phyloP scores from a whole-genome alignment of 2,113 vertebrate species.

The Gila orcuttii region DNA sequence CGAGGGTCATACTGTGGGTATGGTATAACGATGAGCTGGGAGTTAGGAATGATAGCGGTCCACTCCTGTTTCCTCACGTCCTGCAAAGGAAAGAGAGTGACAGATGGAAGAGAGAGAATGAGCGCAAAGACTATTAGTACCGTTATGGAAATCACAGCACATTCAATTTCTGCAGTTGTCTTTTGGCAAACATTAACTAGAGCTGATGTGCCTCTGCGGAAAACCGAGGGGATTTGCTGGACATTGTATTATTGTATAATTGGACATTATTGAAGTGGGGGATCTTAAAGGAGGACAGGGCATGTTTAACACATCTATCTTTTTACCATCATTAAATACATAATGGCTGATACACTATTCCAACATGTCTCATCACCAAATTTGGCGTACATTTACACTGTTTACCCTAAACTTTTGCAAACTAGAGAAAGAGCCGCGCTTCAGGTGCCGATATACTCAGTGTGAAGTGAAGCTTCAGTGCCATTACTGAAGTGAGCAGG shows the following conservation, averaged over 20 bases:
- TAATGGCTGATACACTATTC: not conserved
- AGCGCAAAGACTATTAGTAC: not conserved
- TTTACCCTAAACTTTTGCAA: not conserved
- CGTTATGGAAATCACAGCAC: slow-evolving; percentile 19
- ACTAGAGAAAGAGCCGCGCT: not conserved
- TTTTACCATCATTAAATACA: not conserved
- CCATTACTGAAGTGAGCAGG: not conserved
- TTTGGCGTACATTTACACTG: not conserved
- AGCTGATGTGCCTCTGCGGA: not conserved
- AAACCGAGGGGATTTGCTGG: not conserved
- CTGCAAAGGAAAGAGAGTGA: slow-evolving; percentile 67
- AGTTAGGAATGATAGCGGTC: slow-evolving; percentile 98
- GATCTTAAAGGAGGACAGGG: not conserved
- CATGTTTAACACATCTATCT: not conserved
- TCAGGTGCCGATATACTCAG: not conserved
- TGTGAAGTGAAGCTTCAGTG: slow-evolving; percentile 5
- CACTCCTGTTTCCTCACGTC: slow-evolving; percentile 87
- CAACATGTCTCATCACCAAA: not conserved
- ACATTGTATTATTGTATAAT: not conserved
- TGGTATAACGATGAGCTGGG: slow-evolving; percentile 97
- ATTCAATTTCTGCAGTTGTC: not conserved
- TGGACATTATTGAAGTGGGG: slow-evolving; percentile 8
- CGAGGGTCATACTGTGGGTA: slow-evolving; percentile 87
- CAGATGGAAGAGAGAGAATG: not conserved
- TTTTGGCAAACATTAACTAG: not conserved